Evolutionary conservation across 2,113 vertebrate genomes (phyloP).

Genomic region (Nycticebus coucang): DNA sequence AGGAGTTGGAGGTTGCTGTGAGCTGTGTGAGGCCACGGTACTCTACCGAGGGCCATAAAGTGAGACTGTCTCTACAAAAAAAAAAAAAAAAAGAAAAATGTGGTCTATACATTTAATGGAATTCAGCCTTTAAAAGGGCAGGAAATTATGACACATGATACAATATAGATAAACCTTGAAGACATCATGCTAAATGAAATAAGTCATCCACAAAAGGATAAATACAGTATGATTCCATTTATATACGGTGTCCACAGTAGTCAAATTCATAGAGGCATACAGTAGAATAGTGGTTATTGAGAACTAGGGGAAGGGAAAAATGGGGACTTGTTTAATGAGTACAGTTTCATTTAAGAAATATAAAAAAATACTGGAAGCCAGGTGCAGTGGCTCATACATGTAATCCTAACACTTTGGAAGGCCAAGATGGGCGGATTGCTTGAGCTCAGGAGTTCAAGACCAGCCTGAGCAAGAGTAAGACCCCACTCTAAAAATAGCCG

Average conservation of each 20-base stretch:
- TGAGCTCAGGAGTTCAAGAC: no score
- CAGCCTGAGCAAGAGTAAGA: no score
- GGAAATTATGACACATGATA: not conserved
- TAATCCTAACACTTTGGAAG: no score
- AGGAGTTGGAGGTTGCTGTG: no score
- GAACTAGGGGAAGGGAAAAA: not conserved
- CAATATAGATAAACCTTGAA: not conserved
- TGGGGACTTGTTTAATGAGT: not conserved
- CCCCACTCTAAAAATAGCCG: no score
- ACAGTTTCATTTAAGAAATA: constrained; percentile 15
- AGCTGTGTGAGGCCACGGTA: no score
- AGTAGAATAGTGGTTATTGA: not conserved
- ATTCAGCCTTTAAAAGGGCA: not conserved
- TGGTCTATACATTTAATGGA: not conserved
- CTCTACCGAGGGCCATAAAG: no score
- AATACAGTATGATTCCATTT: not conserved
- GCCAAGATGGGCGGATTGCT: no score
- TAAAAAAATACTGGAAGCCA: not conserved
- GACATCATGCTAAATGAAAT: not conserved
- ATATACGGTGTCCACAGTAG: not conserved
- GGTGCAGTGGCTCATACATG: no score
- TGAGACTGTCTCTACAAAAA: no score
- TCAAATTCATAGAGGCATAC: not conserved
- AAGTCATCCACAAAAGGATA: not conserved
- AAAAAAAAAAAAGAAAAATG: not conserved